Conservation (phyloP, 2,797 vertebrate species). For the Kryptopterus vitreolus region DNA sequence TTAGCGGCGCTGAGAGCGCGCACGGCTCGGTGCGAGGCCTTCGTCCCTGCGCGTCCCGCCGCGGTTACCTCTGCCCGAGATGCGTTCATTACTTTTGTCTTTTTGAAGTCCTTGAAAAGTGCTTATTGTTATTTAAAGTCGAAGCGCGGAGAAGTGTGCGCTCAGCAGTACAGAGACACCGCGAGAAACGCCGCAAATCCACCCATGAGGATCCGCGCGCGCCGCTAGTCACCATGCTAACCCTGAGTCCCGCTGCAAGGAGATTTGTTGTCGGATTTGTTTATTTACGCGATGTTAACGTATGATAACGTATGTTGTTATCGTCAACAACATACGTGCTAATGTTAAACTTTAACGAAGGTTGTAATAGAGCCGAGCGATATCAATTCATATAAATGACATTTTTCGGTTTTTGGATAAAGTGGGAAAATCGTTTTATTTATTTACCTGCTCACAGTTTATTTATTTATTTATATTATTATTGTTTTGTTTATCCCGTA, state of each 20-base stretch:
- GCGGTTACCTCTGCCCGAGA: slow-evolving; percentile 45
- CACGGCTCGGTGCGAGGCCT: slow-evolving; percentile 43
- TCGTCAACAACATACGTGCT: too few relatives aligned
- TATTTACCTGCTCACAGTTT: too few relatives aligned
- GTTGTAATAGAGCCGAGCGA: too few relatives aligned
- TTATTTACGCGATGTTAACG: too few relatives aligned
- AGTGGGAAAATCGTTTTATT: too few relatives aligned
- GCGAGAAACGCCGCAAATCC: slow-evolving; percentile 15
- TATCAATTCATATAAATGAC: too few relatives aligned
- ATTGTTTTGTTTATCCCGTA: too few relatives aligned
- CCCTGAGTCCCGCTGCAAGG: not conserved
- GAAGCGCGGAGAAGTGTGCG: slow-evolving; percentile 43
- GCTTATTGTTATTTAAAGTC: slow-evolving; percentile 61
- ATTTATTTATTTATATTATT: too few relatives aligned
- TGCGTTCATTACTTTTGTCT: slow-evolving; percentile 60
- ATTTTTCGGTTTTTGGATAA: too few relatives aligned
- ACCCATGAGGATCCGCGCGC: slow-evolving; percentile 33
- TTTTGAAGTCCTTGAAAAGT: slow-evolving; percentile 63
- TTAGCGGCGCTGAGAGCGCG: slow-evolving; percentile 45
- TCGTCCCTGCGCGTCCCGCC: slow-evolving; percentile 51
- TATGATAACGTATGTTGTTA: too few relatives aligned
- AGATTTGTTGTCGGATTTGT: not conserved
- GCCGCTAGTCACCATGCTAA: slow-evolving; percentile 21
- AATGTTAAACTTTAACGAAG: too few relatives aligned
- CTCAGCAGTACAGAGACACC: slow-evolving; percentile 45